Percentiles rank a stretch among this genome's conserved stretches.
Conservation (phyloP, 2,888 invertebrate genomes). For the Dysmachus trigonus region DNA sequence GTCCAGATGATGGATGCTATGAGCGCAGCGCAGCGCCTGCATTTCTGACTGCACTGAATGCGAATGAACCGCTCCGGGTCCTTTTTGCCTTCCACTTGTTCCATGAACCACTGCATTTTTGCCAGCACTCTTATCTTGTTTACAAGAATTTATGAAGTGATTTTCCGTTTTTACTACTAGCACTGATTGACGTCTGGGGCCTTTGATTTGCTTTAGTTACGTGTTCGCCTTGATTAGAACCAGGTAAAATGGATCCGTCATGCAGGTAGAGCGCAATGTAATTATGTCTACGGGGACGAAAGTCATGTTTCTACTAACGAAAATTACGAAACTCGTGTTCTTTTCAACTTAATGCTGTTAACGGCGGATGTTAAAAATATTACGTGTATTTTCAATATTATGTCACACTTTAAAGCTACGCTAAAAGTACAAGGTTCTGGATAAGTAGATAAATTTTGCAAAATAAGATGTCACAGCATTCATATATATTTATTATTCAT, state of each 20-base stretch:
- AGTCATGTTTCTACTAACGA: neutral
- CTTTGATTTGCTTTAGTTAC: neutral
- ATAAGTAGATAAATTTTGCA: neutral
- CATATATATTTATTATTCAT: no score
- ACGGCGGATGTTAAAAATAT: neutral
- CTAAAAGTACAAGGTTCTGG: neutral
- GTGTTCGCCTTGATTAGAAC: neutral
- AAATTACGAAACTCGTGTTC: neutral
- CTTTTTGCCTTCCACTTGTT: slow-evolving; percentile 5
- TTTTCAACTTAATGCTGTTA: neutral
- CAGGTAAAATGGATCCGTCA: neutral
- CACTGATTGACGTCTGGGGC: neutral
- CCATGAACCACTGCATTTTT: neutral
- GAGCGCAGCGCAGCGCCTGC: neutral
- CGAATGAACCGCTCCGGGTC: neutral
- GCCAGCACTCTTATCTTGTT: slow-evolving; percentile 15
- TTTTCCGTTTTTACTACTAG: neutral
- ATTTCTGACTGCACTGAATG: neutral
- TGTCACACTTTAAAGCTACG: neutral
- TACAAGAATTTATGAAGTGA: slow-evolving; percentile 35
- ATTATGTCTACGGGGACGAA: neutral
- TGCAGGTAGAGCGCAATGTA: neutral
- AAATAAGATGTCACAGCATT: no score
- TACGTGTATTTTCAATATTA: neutral
- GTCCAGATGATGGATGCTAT: slow-evolving; percentile 27